Evolutionary conservation across 1,140 invertebrate species (phyloP).

Genomic region (Tetraneura akinire): DNA sequence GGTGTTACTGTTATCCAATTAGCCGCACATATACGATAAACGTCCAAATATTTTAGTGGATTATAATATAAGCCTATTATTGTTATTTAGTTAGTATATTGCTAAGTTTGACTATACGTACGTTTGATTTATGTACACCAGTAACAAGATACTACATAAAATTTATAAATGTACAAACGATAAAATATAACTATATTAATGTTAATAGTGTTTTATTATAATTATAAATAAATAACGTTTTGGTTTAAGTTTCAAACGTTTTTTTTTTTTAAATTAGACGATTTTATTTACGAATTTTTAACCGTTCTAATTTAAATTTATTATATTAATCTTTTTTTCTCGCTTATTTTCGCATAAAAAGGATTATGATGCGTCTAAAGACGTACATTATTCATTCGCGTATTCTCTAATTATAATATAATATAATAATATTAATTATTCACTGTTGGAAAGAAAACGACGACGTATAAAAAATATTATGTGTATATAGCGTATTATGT

Average conservation of each 20-base stretch:
- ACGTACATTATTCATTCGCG: neutral
- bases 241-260: neutral
- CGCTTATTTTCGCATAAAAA: neutral
- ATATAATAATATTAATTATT: too few relatives aligned
- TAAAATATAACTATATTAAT: neutral
- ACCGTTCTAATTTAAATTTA: neutral
- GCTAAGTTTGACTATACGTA: too few relatives aligned
- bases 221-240: neutral
- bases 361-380: neutral
- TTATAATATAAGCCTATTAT: too few relatives aligned
- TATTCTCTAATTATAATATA: neutral
- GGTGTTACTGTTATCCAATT: neutral
- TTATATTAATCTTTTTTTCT: neutral
- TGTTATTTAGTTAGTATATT: too few relatives aligned
- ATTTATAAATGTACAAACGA: neutral
- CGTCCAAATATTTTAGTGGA: neutral
- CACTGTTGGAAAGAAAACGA: neutral
- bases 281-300: neutral
- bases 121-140: neutral
- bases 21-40: neutral
- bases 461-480: neutral
- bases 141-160: too few relatives aligned
- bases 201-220: neutral
- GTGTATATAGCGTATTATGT: too few relatives aligned
- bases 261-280: neutral